phyloP scores from a whole-genome alignment of 2,797 vertebrate genomes.

The Calcarius lapponicus region DNA sequence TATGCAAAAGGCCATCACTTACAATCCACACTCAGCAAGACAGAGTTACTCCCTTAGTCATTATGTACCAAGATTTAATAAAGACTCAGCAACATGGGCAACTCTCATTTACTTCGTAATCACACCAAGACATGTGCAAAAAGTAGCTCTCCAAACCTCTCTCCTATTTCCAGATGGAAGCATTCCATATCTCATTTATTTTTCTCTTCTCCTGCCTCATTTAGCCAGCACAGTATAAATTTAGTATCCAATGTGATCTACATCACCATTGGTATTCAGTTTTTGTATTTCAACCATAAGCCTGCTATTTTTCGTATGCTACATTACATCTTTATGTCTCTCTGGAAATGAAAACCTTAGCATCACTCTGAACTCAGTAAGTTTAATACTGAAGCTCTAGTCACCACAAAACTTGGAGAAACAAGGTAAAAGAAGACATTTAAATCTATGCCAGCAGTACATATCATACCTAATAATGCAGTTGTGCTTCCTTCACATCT shows the following conservation, averaged over 20 bases:
- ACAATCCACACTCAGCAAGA: background rate
- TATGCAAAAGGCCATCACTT: slow-evolving; percentile 9
- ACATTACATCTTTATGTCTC: background rate
- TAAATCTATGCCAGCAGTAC: background rate
- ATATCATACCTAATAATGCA: background rate
- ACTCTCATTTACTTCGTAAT: background rate
- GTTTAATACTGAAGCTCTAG: background rate
- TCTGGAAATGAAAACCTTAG: background rate
- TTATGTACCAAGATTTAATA: background rate
- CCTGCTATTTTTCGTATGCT: background rate
- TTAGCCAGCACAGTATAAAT: slow-evolving; percentile 13
- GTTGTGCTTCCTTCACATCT: background rate
- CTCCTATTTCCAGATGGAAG: background rate
- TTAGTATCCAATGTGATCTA: background rate
- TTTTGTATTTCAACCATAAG: background rate
- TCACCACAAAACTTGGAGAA: background rate
- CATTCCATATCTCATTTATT: background rate
- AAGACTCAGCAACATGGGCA: background rate
- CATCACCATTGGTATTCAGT: background rate
- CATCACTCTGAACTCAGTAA: background rate
- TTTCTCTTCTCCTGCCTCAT: background rate
- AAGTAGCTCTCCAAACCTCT: background rate
- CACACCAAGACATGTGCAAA: background rate
- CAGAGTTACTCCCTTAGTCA: background rate
- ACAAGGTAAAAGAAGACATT: background rate